Conservation (phyloP, 2,113 vertebrate genomes). For the Mixornis gularis region DNA sequence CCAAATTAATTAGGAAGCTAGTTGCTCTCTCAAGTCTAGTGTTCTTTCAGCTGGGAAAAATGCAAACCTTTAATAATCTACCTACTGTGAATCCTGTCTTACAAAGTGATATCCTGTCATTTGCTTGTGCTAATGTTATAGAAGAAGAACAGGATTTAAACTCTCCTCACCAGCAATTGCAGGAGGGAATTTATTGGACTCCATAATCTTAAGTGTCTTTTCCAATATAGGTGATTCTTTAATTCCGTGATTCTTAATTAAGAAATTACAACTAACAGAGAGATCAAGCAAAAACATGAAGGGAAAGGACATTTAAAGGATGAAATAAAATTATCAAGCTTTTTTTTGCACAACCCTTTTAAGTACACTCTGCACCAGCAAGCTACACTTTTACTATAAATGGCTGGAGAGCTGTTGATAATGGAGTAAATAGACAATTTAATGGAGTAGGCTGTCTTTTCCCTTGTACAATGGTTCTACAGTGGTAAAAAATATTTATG, state of each 20-base stretch:
- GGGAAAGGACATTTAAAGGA: neutral
- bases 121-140: neutral
- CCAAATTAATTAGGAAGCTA: neutral
- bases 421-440: neutral
- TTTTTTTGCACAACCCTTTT: neutral
- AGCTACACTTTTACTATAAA: neutral
- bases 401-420: neutral
- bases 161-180: neutral
- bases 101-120: neutral
- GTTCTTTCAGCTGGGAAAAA: neutral
- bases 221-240: neutral
- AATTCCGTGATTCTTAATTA: neutral
- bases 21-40: neutral
- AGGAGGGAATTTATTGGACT: neutral
- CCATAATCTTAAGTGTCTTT: neutral
- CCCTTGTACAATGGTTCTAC: neutral
- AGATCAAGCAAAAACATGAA: neutral
- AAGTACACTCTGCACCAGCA: neutral
- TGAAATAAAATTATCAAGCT: neutral
- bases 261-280: neutral
- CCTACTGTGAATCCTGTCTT: neutral
- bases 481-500: neutral
- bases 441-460: neutral
- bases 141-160: neutral
- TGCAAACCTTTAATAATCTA: neutral